These are phyloP conservation scores for Cataglyphis hispanica DNA, from an alignment of 1,140 invertebrate species.

Conservation along the genomic window DNA sequence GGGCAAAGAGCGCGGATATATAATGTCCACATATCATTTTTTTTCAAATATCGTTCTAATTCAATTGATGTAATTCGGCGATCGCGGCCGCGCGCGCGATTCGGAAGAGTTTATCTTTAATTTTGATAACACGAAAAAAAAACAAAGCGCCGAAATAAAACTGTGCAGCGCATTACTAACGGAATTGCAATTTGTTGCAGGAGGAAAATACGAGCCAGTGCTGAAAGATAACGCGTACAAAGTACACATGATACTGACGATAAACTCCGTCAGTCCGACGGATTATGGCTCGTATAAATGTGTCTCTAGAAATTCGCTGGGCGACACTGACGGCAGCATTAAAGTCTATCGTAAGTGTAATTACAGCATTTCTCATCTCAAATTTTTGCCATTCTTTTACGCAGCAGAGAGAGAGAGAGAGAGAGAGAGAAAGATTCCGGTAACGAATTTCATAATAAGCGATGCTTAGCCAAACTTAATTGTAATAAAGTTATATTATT, in stretches of 20 bases:
- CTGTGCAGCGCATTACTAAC: conserved; percentile 2
- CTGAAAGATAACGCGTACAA: conserved; percentile 92
- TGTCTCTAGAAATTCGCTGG: conserved; percentile 95
- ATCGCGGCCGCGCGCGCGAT: neutral
- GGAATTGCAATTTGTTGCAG: conserved; percentile 84
- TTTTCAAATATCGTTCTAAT: neutral
- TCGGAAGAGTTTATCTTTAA: conserved; percentile 19
- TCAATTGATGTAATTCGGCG: conserved; percentile 24
- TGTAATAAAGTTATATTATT: conserved; percentile 5
- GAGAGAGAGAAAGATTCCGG: neutral
- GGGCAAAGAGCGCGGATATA: conserved; percentile 24
- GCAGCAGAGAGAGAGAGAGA: neutral
- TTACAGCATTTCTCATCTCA: neutral
- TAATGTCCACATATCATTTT: conserved; percentile 33
- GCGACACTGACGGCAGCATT: conserved; percentile 95
- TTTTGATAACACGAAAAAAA: neutral
- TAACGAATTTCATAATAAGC: neutral
- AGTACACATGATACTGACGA: conserved; percentile 92
- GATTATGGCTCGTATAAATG: conserved; percentile 95
- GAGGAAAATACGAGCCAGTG: conserved; percentile 91
- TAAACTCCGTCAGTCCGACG: conserved; percentile 88
- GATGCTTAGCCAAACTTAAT: neutral
- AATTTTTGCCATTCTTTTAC: neutral
- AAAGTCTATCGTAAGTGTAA: conserved; percentile 92
- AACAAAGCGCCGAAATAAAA: neutral